Percentiles rank a stretch among this genome's conserved stretches.
These are phyloP conservation scores for Epirrhoe tristata DNA, from an alignment of 2,888 invertebrate species.

Conservation along the genomic window DNA sequence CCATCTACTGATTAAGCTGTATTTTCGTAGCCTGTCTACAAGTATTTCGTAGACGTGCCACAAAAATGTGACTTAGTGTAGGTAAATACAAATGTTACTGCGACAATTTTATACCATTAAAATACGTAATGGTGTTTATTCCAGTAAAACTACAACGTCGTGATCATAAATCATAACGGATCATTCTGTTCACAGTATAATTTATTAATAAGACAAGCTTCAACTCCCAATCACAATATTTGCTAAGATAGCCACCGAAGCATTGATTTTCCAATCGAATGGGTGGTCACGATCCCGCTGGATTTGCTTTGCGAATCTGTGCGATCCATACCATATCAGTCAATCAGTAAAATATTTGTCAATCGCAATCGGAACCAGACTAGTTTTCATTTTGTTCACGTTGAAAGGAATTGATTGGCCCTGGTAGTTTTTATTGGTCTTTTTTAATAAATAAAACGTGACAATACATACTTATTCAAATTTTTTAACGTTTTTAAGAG, in stretches of 20 bases:
- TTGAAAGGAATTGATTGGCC: constrained; percentile 3
- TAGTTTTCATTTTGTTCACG: background rate
- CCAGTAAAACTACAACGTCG: too few relatives aligned
- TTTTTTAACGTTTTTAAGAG: too few relatives aligned
- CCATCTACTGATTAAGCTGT: background rate
- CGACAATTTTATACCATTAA: background rate
- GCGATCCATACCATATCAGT: constrained; percentile 6
- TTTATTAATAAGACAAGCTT: background rate
- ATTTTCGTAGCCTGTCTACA: constrained; percentile 7
- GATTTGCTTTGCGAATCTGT: constrained; percentile 11
- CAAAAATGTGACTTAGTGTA: background rate
- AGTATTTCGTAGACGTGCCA: constrained; percentile 6
- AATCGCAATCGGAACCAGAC: background rate
- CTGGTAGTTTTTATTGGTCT: background rate
- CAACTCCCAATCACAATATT: background rate
- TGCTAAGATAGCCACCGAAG: constrained; percentile 6
- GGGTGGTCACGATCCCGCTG: constrained; percentile 22
- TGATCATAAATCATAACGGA: background rate
- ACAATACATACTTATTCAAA: too few relatives aligned
- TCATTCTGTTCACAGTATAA: background rate
- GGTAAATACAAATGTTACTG: background rate
- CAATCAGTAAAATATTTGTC: constrained; percentile 10
- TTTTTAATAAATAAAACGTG: background rate
- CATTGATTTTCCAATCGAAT: constrained; percentile 22
- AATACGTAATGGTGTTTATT: too few relatives aligned